Evolutionary conservation across 2,888 invertebrate species (phyloP), one percentile per base, ranked within the genome.

Genomic region (Aphidoletes aphidimyza): DNA sequence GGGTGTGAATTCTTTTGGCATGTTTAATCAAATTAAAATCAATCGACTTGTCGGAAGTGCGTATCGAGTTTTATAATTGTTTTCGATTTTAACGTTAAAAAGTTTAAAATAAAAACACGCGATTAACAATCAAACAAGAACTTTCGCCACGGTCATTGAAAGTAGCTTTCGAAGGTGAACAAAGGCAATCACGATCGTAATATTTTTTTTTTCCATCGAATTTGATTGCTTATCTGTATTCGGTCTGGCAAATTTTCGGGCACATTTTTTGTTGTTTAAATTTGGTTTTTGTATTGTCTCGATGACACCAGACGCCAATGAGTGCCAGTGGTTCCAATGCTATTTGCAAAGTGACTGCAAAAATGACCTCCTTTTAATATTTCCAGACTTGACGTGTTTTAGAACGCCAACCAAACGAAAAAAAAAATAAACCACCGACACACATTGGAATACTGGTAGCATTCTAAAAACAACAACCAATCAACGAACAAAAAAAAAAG

Each of bases 351-450:
- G 69, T 69, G 69, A 69, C 5, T 26, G 54, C 26, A 54, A 47
- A 26, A 54, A 54, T 54, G 54, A 54, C 54, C 54, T 54, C 54
- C 54, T 54, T 54, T 26, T 26, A 26, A 22, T n/a, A 30, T 30
- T 69, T 69, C 54, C 54, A 54, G 54, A 54, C 54, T n/a, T 26
- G 26, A 54, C 54, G 54, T 26, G 26, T 34, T 69, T 69, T 69
- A 69, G 30, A 69, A 69, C 30, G 42, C 42, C 42, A 30, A 11
- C 54, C 54, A 54, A n/a, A 69, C 69, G 9, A 2, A 11, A 1
- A 54, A 26, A 5, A 14, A 14, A 54, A n/a, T n/a, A 54, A 54
- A 3, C 26, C 6, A 22, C 22, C 22, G 54, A 54, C 42, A 14
- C 6, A 6, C 6, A 42, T 42, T 42, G 14, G n/a, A n/a, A n/a